phyloP scores from a whole-genome alignment of 2,888 invertebrate genomes.

The Trichopoda pennipes region DNA sequence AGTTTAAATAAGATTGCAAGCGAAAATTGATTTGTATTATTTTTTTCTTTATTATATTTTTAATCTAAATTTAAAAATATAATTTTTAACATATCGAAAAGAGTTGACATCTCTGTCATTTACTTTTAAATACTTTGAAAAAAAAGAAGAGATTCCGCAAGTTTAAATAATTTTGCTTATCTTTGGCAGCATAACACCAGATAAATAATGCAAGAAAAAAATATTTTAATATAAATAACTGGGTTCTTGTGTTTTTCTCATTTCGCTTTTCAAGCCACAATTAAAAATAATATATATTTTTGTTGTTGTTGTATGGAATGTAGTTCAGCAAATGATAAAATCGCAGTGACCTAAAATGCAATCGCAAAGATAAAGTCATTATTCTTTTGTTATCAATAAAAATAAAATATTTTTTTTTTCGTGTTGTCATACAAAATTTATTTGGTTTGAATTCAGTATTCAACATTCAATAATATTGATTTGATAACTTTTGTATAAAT shows the following conservation, averaged over 20 bases:
- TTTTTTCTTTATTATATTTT: no score
- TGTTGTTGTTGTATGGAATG: slow-evolving; percentile 28
- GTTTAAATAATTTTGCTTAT: background rate
- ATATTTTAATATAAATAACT: background rate
- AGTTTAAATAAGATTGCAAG: no score
- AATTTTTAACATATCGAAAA: no score
- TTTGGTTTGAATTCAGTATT: slow-evolving; percentile 21
- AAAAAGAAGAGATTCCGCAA: background rate
- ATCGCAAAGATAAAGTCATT: slow-evolving; percentile 43
- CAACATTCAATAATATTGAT: slow-evolving; percentile 31
- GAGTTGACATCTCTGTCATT: no score
- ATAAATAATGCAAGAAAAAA: slow-evolving; percentile 35
- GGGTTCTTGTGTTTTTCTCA: background rate
- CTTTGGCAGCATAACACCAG: background rate
- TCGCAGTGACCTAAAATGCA: slow-evolving; percentile 49
- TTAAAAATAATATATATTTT: slow-evolving; percentile 13
- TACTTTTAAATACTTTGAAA: background rate
- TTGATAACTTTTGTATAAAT: slow-evolving; percentile 54
- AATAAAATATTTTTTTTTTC: background rate
- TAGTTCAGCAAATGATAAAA: slow-evolving; percentile 55
- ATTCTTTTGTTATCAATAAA: slow-evolving; percentile 50
- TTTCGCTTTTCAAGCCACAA: slow-evolving; percentile 1
- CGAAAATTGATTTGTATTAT: no score
- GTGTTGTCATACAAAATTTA: slow-evolving; percentile 10
- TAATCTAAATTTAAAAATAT: no score